Percentiles rank a stretch among this genome's conserved stretches.
phyloP scores from a whole-genome alignment of 2,888 invertebrate species.

The Agonopterix alstromeriana region DNA sequence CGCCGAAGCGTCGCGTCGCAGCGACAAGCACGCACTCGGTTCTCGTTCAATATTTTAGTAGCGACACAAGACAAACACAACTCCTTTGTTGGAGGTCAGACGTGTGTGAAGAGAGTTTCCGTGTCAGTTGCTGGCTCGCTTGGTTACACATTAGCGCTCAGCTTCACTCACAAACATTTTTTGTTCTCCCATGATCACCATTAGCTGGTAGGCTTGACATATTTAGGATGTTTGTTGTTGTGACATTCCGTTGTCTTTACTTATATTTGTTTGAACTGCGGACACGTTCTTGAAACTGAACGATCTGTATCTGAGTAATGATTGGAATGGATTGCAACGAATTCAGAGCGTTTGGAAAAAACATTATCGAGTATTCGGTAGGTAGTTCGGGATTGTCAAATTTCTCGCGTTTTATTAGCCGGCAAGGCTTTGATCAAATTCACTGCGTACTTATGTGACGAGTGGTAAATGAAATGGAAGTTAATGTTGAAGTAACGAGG shows the following conservation, averaged over 20 bases:
- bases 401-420: slow-evolving; percentile 15
- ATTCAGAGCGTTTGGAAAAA: slow-evolving; percentile 10
- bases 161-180: slow-evolving; percentile 59
- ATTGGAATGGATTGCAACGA: slow-evolving; percentile 4
- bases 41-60: slow-evolving; percentile 74
- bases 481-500: slow-evolving; percentile 30
- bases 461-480: slow-evolving; percentile 13
- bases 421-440: slow-evolving; percentile 17
- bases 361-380: neutral
- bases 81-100: slow-evolving; percentile 72
- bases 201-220: slow-evolving; percentile 46
- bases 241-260: slow-evolving; percentile 27
- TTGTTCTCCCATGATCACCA: slow-evolving; percentile 68
- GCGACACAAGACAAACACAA: slow-evolving; percentile 67
- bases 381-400: slow-evolving; percentile 8
- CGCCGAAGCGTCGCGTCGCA: slow-evolving; percentile 21
- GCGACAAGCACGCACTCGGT: slow-evolving; percentile 46
- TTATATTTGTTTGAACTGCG: slow-evolving; percentile 18
- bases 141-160: slow-evolving; percentile 67
- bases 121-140: slow-evolving; percentile 60
- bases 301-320: slow-evolving; percentile 13
- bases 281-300: slow-evolving; percentile 12
- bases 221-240: slow-evolving; percentile 44
- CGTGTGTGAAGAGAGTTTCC: slow-evolving; percentile 74
- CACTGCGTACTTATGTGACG: slow-evolving; percentile 6